Percentiles rank a stretch among this genome's conserved stretches.
Conservation (phyloP, 2,888 invertebrate genomes). For the Trissonchulus sp. region DNA sequence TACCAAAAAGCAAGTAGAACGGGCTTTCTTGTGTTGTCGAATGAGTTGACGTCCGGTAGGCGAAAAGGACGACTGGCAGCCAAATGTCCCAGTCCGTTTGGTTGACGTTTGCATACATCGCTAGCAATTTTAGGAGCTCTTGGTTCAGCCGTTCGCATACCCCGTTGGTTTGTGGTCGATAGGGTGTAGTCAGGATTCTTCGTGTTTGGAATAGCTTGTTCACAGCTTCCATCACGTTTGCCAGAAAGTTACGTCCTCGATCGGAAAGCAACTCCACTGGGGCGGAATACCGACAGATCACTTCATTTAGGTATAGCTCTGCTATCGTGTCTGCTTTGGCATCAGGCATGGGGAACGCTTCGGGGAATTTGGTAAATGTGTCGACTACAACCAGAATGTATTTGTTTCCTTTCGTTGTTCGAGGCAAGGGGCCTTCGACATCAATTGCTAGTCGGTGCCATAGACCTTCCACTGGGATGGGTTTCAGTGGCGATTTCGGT, state of each 20-base stretch:
- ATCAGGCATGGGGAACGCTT: conserved; percentile 46
- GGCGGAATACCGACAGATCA: background rate
- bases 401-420: conserved; percentile 33
- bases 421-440: conserved; percentile 39
- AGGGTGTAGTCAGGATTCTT: conserved; percentile 19
- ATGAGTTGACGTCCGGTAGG: background rate
- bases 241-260: background rate
- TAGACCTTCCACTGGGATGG: conserved; percentile 32
- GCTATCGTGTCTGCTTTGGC: conserved; percentile 47
- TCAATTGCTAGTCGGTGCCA: conserved; percentile 40
- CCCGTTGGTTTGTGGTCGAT: conserved; percentile 20
- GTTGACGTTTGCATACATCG: background rate
- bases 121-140: background rate
- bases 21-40: background rate
- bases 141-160: background rate
- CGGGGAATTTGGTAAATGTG: conserved; percentile 37
- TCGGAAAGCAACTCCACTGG: background rate
- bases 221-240: background rate
- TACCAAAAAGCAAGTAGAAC: conserved; percentile 2
- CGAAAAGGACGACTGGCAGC: background rate
- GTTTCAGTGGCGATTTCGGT: conserved; percentile 30
- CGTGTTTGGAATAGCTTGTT: background rate
- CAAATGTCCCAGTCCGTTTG: background rate
- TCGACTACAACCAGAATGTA: conserved; percentile 38
- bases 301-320: background rate